Evolutionary conservation across 2,113 vertebrate genomes (phyloP).

Genomic region (Trichechus manatus): DNA sequence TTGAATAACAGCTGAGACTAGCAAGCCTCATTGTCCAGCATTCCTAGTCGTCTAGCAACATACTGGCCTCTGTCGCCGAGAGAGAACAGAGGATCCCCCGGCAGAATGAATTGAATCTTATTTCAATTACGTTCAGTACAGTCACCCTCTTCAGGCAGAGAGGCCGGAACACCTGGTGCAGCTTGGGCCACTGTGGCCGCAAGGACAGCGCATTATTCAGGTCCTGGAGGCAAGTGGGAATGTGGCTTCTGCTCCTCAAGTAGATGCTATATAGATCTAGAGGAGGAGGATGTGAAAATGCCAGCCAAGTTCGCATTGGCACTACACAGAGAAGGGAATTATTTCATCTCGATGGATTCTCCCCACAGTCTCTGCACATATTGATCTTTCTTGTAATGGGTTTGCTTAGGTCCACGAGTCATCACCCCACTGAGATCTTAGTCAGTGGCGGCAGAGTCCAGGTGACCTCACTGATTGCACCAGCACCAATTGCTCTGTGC

Average conservation of each 20-base stretch:
- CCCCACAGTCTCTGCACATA: constrained; percentile 49
- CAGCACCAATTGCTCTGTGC: not conserved
- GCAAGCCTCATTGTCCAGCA: constrained; percentile 66
- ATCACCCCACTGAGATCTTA: constrained; percentile 52
- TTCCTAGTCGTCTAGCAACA: constrained; percentile 73
- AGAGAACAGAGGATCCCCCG: constrained; percentile 63
- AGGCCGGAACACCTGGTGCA: constrained; percentile 77
- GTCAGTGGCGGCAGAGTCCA: not conserved
- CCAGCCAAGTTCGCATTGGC: constrained; percentile 47
- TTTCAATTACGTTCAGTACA: constrained; percentile 76
- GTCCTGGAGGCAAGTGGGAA: constrained; percentile 34
- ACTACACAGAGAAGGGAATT: constrained; percentile 10
- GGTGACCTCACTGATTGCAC: not conserved
- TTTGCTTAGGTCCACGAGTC: constrained; percentile 43
- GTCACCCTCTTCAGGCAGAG: constrained; percentile 69
- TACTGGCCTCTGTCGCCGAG: constrained; percentile 41
- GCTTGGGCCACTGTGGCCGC: constrained; percentile 20
- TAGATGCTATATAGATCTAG: not conserved
- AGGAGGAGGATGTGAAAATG: constrained; percentile 32
- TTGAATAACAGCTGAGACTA: constrained; percentile 72
- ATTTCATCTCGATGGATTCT: constrained; percentile 50
- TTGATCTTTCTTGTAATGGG: constrained; percentile 61
- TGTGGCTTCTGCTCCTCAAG: constrained; percentile 31
- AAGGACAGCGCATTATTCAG: constrained; percentile 2
- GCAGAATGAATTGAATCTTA: constrained; percentile 76